Evolutionary conservation across 1,140 invertebrate species (phyloP), one percentile per base, ranked within the genome.

Genomic region (Oncopodura yosiiana): DNA sequence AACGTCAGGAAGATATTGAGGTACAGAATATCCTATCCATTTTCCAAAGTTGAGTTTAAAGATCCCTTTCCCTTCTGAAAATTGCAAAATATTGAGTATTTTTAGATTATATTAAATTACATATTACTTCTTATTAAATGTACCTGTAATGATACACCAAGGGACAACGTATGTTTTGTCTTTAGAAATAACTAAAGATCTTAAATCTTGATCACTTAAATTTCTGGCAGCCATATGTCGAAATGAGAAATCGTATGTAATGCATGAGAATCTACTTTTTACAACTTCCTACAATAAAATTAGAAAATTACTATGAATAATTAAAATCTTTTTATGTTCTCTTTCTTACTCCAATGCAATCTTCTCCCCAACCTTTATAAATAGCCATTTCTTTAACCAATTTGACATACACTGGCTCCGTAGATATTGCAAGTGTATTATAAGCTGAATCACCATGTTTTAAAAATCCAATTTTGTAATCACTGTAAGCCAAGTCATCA

Each of bases 381-480:
- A 55, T 30, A 34, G 50, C 37, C 58, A 60, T 60, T 46, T 39
- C 30, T 5, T 36, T 27, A 16, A 44, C 39, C 19, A 60, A 38
- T 19, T 55, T 49, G 1, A 55, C 52, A 18, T 60, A 60, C 23
- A 55, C 53, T 11, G 58, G 58, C 24, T 60, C 44, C 3, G 29
- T 60, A 5, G 49, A 52, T 18, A 27, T 12, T 16, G 26, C 32
- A 2, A 58, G 23, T 12, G 48, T 49, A 18, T 50, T 51, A 23
- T 58, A 58, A 5, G 56, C 56, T 4, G 57, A 44, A 23, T 51
- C 57, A 18, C 57, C 57, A 8, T 45, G 39, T 6, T 54, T 44
- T 21, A 44, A 29, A 12, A 59, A 51, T n/a, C 57, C 57, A 4
- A 59, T 45, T 27, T 26, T 21, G 24, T 49, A 59, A 16, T 50